Base-by-base conservation (phyloP, 2,888 invertebrate genomes). In the Melanargia galathea region DNA sequence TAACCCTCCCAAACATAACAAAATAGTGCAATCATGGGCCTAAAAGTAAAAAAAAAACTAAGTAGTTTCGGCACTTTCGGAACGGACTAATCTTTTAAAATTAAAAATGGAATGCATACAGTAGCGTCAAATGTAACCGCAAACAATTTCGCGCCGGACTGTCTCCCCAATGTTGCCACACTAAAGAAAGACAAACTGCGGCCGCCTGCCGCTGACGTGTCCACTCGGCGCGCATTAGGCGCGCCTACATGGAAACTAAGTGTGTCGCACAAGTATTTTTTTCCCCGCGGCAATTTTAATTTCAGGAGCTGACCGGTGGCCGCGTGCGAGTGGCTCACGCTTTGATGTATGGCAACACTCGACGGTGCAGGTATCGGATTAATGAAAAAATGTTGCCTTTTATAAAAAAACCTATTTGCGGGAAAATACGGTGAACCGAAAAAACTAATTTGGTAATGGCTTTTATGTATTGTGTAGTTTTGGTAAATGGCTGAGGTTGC, bases 271-370 rank as follows among this genome's bases (percentile, higher is more conserved):
- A 84, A 86, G 86, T 86, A 84, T 85, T 87, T 87, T 86, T n/a
- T 83, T 82, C 83, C 89, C 87, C 75, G 81, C 80, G 82, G 87
- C 87, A 80, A 81, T 87, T 89, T 89, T 90, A 88, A 89, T 89
- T 88, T 83, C 79, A 82, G 78, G 78, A 74, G 82, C 86, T 88
- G 89, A 89, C 89, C 52, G 35, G 1, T 20, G 33, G n/a, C n/a
- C 89, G 84, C 71, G 73, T 76, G 78, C 73, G 76, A 76, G 75
- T 81, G 79, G 67, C 67, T 75, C 83, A 81, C 80, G 76, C 81
- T 85, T 86, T 86, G 87, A 88, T 84, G 81, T 86, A 83, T 84
- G 77, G 81, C 82, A 78, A 82, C 81, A 82, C 83, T 87, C 75
- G 72, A 78, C 65, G 65, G 58, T 72, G 73, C 79, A 80, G 75